Percentiles rank a stretch among this genome's conserved stretches.
Conservation (phyloP, 1,140 invertebrate species). For the Drosophila santomea region DNA sequence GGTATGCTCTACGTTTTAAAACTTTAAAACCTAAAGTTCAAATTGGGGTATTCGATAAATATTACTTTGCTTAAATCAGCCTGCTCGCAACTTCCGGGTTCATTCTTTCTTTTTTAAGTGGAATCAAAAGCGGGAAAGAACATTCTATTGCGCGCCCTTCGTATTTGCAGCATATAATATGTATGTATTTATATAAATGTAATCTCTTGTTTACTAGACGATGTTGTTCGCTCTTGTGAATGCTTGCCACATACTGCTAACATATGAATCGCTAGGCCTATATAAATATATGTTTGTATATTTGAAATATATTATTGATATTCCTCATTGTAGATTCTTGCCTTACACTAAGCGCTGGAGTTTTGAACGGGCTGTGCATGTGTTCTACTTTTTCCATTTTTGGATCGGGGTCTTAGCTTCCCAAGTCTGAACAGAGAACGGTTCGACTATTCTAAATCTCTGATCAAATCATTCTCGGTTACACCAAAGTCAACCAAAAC, state of each 20-base stretch:
- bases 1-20: conserved; percentile 58
- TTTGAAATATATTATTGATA: conserved; percentile 71
- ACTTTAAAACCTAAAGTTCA: conserved; percentile 76
- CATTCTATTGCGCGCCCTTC: conserved; percentile 49
- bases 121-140: conserved; percentile 51
- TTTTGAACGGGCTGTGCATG: conserved; percentile 32
- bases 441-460: conserved; percentile 28
- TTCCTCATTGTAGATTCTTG: conserved; percentile 56
- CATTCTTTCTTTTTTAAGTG: conserved; percentile 26
- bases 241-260: conserved; percentile 12
- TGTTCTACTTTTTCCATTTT: conserved; percentile 5
- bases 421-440: conserved; percentile 26
- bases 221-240: conserved; percentile 31
- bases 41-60: conserved; percentile 67
- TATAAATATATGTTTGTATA: conserved; percentile 55
- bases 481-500: conserved; percentile 46
- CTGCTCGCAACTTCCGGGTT: conserved; percentile 19
- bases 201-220: conserved; percentile 44
- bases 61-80: conserved; percentile 47
- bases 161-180: conserved; percentile 49
- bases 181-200: conserved; percentile 56
- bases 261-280: conserved; percentile 41
- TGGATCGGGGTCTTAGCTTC: conserved; percentile 46
- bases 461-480: conserved; percentile 8
- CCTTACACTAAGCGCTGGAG: conserved; percentile 59